Evolutionary conservation across 2,888 invertebrate species (phyloP).

Genomic region (Osmoderma eremita): DNA sequence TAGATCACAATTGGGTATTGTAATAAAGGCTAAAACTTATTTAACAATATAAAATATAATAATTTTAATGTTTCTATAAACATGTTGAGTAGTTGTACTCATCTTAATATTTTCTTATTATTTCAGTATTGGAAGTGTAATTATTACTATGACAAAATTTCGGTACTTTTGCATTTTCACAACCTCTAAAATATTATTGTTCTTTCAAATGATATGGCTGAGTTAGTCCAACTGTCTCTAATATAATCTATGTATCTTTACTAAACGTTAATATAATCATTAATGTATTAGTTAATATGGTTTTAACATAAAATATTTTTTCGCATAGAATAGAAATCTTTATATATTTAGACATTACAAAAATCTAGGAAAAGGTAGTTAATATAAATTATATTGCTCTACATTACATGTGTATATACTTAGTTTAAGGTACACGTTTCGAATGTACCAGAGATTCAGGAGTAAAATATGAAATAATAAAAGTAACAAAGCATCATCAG

Average conservation of each 20-base stretch:
- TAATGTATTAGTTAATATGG: slow-evolving; percentile 7
- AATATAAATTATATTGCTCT: slow-evolving; percentile 35
- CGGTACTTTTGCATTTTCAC: slow-evolving; percentile 27
- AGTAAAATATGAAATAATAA: slow-evolving; percentile 29
- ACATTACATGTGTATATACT: slow-evolving; percentile 24
- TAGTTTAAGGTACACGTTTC: slow-evolving; percentile 30
- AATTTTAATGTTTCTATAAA: slow-evolving; percentile 26
- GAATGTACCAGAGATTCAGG: slow-evolving; percentile 28
- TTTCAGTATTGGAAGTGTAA: slow-evolving; percentile 24
- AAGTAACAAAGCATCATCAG: slow-evolving; percentile 9
- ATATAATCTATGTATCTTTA: slow-evolving; percentile 5
- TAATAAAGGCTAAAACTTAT: slow-evolving; percentile 36
- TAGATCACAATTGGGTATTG: slow-evolving; percentile 48
- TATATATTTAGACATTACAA: slow-evolving; percentile 26
- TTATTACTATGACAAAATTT: slow-evolving; percentile 23
- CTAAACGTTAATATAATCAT: slow-evolving; percentile 6
- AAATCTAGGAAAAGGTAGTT: slow-evolving; percentile 37
- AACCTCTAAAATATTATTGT: slow-evolving; percentile 33
- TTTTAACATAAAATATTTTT: slow-evolving; percentile 25
- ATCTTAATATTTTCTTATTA: slow-evolving; percentile 22
- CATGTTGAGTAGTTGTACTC: slow-evolving; percentile 2
- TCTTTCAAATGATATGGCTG: slow-evolving; percentile 29
- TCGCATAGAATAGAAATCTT: slow-evolving; percentile 27
- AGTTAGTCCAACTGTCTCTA: slow-evolving; percentile 12
- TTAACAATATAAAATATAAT: slow-evolving; percentile 27